Percentiles rank a stretch among this genome's conserved stretches.
These are phyloP conservation scores for Peribatodes rhomboidaria DNA, from an alignment of 2,888 invertebrate genomes.

Conservation along the genomic window DNA sequence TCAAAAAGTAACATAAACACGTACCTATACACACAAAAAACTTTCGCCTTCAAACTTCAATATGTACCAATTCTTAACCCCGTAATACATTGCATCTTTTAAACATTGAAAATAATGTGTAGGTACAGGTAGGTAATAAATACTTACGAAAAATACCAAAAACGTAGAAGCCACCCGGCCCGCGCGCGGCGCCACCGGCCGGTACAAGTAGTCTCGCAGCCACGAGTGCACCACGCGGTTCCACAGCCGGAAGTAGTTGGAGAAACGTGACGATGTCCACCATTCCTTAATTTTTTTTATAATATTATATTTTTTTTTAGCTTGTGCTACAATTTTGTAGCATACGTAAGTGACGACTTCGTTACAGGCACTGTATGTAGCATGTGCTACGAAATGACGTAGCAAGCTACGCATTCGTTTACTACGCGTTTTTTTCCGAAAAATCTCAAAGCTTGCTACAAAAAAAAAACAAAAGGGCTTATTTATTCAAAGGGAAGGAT, in stretches of 20 bases:
- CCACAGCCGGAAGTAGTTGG: constrained; percentile 96
- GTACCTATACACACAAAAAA: too few relatives aligned
- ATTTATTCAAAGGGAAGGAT: too few relatives aligned
- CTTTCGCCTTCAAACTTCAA: too few relatives aligned
- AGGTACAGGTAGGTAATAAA: background rate
- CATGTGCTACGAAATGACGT: constrained; percentile 15
- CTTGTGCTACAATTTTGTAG: background rate
- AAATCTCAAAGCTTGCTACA: background rate
- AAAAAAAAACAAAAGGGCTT: too few relatives aligned
- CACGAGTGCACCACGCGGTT: constrained; percentile 98
- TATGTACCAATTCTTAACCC: too few relatives aligned
- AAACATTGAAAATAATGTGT: too few relatives aligned
- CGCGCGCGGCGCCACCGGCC: constrained; percentile 85
- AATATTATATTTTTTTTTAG: background rate
- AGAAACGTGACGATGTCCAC: constrained; percentile 96
- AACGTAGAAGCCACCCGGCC: constrained; percentile 67
- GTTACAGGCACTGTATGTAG: constrained; percentile 6
- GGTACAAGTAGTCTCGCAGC: constrained; percentile 96
- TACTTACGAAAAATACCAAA: constrained; percentile 75
- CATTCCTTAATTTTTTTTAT: constrained; percentile 89
- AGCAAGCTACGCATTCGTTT: background rate
- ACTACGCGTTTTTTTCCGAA: background rate
- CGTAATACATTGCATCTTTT: too few relatives aligned
- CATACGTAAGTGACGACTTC: background rate
- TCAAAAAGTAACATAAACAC: too few relatives aligned